phyloP scores from a whole-genome alignment of 1,140 invertebrate genomes.

The Drosophila oshimai region DNA sequence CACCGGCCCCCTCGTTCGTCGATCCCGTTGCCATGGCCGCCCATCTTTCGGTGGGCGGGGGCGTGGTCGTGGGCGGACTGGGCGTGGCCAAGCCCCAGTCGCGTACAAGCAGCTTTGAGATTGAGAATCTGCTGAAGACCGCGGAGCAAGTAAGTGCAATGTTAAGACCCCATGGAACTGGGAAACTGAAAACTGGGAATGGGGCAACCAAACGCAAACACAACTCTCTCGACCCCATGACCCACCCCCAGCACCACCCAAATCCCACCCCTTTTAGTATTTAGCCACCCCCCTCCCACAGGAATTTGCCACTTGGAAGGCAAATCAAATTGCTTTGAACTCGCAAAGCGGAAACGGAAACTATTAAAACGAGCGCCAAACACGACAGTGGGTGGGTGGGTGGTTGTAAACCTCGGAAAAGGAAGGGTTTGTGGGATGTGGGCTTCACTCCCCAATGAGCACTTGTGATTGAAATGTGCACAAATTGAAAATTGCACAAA shows the following conservation, averaged over 20 bases:
- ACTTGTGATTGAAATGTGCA: constrained; percentile 77
- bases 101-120: constrained; percentile 94
- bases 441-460: constrained; percentile 46
- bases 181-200: constrained; percentile 31
- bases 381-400: constrained; percentile 18
- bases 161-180: not conserved
- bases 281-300: constrained; percentile 5
- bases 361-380: constrained; percentile 79
- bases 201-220: constrained; percentile 62
- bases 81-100: constrained; percentile 86
- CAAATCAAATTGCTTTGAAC: constrained; percentile 76
- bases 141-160: constrained; percentile 84
- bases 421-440: not conserved
- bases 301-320: constrained; percentile 73
- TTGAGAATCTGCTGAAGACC: constrained; percentile 93
- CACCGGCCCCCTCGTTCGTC: constrained; percentile 83
- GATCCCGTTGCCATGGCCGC: constrained; percentile 64
- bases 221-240: constrained; percentile 29
- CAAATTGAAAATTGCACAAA: constrained; percentile 74
- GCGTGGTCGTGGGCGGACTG: constrained; percentile 50
- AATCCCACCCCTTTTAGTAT: not conserved
- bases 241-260: not conserved
- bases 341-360: constrained; percentile 76
- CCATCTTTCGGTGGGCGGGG: constrained; percentile 44
- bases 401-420: not conserved